Evolutionary conservation across 2,113 vertebrate genomes (phyloP), one percentile per base, ranked within the genome.

Genomic region (Asarcornis scutulata): DNA sequence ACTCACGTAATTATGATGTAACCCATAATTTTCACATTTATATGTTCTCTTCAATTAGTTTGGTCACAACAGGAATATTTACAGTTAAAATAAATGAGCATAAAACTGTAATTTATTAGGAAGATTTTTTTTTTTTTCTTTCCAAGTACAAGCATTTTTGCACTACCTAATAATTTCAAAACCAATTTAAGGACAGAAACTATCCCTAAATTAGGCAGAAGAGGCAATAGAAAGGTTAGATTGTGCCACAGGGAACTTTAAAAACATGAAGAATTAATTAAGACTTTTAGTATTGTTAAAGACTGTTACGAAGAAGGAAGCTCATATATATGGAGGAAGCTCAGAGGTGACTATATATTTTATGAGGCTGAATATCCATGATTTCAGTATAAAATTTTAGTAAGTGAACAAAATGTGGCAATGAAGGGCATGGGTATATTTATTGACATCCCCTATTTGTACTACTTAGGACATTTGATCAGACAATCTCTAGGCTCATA

Each of bases 231-330:
- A 89, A 87, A 91, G 29, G 8, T 92, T 88, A 79, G 40, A 94
- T 71, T 81, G 60, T 83, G 46, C 88, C 56, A 78, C 22, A 34
- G 83, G 80, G 80, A 91, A 50, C 64, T 75, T 67, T 90, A 83
- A 92, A 94, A 83, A 20, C 29, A 75, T 81, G 60, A 88, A 38
- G 20, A 95, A 91, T 88, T 93, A 95, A 85, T 95, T 91, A 64
- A 84, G 44, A 27, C 7, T 88, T 63, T 71, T 75, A 66, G 12
- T 48, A 69, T 26, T 26, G 8, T 75, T 80, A 59, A 79, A 93
- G 48, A 55, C 25, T n/a, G 1, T 50, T 92, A 71, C n/a, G 8
- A 82, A 89, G 17, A 40, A 40, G 40, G 40, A 40, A 40, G 40
- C 40, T 40, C 40, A 40, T 40, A 40, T 21, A 18, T 31, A 29